Base-by-base conservation (phyloP, 2,888 invertebrate species). In the Pristionchus entomophagus region DNA sequence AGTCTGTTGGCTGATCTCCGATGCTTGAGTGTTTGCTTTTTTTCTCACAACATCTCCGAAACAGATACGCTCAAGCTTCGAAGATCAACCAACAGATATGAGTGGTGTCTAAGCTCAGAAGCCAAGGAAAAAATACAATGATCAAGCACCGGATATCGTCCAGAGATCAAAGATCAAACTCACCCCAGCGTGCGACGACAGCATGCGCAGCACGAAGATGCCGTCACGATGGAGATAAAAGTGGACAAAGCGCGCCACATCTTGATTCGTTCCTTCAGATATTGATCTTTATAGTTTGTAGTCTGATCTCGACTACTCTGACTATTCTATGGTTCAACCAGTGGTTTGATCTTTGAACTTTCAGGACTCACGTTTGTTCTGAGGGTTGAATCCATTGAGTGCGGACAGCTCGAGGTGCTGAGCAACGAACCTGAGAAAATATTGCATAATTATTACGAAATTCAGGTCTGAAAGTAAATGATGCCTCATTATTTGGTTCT, bases 131-230 rank as follows among this genome's bases (percentile, higher is more conserved):
- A 35, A 65, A 32, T 17, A 2, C 65, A 35, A 62, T 35, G 26
- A 77, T 10, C 41, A 45, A 45, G 14, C 2, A n/a, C 45, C 19
- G 4, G 45, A 77, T n/a, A 0, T 35, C 8, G 51, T 80, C 1
- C 10, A 59, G 41, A 19, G 38, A 62, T 41, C 62, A 45, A 83
- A 62, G 62, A 14, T 41, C 29, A 8, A 49, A 32, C 80, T 32
- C n/a, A 85, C 85, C 22, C 90, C 90, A 2, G 91, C 88, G 53
- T 90, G 91, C 51, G 88, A 41, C 26, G 88, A 84, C 14, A 93
- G 90, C 93, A 93, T 93, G 78, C 93, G 87, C 14, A 93, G 87
- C n/a, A 93, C 91, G 84, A 93, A 93, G 38, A 93, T 88, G 10
- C 93, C 93, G 84, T 93, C 93, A 38, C 90, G 88, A 56, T 91